Percentiles rank a stretch among this genome's conserved stretches.
phyloP scores from a whole-genome alignment of 2,888 invertebrate genomes.

The Tenthredo scrophulariae region DNA sequence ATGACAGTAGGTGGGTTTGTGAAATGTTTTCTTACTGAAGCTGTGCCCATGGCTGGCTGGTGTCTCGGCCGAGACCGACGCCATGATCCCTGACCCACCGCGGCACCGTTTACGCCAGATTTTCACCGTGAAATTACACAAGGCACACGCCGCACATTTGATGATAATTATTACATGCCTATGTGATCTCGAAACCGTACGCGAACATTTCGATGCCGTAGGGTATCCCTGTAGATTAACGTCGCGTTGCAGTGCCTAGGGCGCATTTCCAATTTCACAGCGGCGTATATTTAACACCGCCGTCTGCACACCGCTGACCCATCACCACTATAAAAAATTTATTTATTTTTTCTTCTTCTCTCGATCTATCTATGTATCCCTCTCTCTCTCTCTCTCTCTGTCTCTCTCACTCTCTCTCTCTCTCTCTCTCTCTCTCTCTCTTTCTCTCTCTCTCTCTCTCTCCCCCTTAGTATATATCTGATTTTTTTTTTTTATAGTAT shows the following conservation, averaged over 20 bases:
- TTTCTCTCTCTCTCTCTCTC: background rate
- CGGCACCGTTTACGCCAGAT: slow-evolving; percentile 82
- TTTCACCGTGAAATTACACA: slow-evolving; percentile 82
- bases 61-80: slow-evolving; percentile 81
- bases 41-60: slow-evolving; percentile 91
- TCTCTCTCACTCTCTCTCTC: background rate
- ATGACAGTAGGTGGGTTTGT: slow-evolving; percentile 99
- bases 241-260: slow-evolving; percentile 71
- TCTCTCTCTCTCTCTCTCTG: background rate
- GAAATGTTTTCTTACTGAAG: slow-evolving; percentile 99
- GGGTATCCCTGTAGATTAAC: slow-evolving; percentile 64
- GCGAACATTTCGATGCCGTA: slow-evolving; percentile 80
- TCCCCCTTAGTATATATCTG: slow-evolving; percentile 12
- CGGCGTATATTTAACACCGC: slow-evolving; percentile 61
- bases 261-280: slow-evolving; percentile 72
- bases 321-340: slow-evolving; percentile 44
- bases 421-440: background rate
- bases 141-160: slow-evolving; percentile 73
- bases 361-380: background rate
- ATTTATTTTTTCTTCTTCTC: slow-evolving; percentile 37
- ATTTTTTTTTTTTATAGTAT: slow-evolving; percentile 2
- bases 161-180: slow-evolving; percentile 78
- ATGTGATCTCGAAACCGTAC: slow-evolving; percentile 81
- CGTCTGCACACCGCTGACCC: slow-evolving; percentile 67
- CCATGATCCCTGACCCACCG: slow-evolving; percentile 82